Evolutionary conservation across 2,888 invertebrate species (phyloP), one percentile per base, ranked within the genome.

Genomic region (Chromoteleia sp.): DNA sequence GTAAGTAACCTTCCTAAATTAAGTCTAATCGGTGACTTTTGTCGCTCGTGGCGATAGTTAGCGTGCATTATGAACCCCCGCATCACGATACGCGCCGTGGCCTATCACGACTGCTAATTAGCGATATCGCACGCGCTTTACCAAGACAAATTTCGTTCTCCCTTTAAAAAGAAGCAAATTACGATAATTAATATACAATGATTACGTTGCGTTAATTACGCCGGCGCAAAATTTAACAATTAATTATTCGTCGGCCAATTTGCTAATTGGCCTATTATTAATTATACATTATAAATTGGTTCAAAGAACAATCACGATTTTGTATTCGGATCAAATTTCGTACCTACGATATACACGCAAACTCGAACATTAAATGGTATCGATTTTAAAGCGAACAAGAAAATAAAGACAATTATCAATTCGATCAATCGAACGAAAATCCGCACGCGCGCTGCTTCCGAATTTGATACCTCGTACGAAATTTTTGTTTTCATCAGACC

Each of bases 21-120:
- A 83, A 82, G 75, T 85, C 87, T 88, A 88, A 88, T 88, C 87
- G 86, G 82, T 82, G 71, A 79, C 82, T 82, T 75, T 78, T 78
- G 75, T 76, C 76, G 76, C 73, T 56, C 48, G 48, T 45, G 68
- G 73, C 71, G 71, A 81, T 76, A 73, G 76, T 81, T 71, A 54
- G 48, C 15, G 52, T 50, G 75, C 45, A 67, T 76, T 76, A 76
- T 71, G 71, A 71, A 75, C 43, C 63, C 36, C 50, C 19, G 48
- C 45, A 65, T 71, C 76, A 45, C 54, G 63, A 54, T 59, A 43
- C 6, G 56, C 56, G 45, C 33, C n/a, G 50, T 15, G 33, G 56
- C 45, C 56, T 63, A 61, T 68, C 70, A 80, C 58, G 45, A 12
- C 36, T 45, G 10, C 52, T 65, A 65, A 74, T 74, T 63, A 56